Percentiles rank a stretch among this genome's conserved stretches.
Evolutionary conservation across 2,113 vertebrate species (phyloP).

Genomic region (Seriola aureovittata): DNA sequence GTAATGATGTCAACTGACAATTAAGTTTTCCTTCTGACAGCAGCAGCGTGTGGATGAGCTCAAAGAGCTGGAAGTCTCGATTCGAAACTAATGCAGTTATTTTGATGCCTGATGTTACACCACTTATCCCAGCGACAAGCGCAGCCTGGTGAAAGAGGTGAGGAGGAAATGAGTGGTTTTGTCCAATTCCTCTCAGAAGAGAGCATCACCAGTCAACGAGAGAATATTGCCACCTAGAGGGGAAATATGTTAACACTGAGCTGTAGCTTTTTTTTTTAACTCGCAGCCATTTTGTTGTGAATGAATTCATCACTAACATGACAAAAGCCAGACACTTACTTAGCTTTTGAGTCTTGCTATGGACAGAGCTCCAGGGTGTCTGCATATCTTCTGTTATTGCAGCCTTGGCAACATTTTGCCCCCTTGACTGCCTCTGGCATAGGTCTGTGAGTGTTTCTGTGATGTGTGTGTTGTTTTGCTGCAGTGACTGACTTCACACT

Average conservation of each 20-base stretch:
- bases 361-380: conserved; percentile 15
- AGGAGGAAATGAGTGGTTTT: background rate
- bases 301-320: conserved; percentile 33
- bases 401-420: background rate
- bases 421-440: background rate
- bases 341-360: conserved; percentile 3
- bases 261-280: background rate
- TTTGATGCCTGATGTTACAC: conserved; percentile 20
- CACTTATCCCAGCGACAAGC: conserved; percentile 31
- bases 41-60: conserved; percentile 6
- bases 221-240: conserved; percentile 76
- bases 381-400: background rate
- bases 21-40: conserved; percentile 15
- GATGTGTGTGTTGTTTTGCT: conserved; percentile 9
- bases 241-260: background rate
- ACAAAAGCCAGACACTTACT: conserved; percentile 19
- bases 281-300: conserved; percentile 75
- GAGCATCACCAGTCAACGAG: conserved; percentile 18
- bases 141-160: conserved; percentile 14
- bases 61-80: conserved; percentile 6
- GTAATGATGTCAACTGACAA: conserved; percentile 34
- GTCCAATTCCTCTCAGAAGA: background rate
- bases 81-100: conserved; percentile 37
- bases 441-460: background rate
- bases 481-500: conserved; percentile 8